Conservation (phyloP, 2,113 vertebrate genomes). For the Rana temporaria region DNA sequence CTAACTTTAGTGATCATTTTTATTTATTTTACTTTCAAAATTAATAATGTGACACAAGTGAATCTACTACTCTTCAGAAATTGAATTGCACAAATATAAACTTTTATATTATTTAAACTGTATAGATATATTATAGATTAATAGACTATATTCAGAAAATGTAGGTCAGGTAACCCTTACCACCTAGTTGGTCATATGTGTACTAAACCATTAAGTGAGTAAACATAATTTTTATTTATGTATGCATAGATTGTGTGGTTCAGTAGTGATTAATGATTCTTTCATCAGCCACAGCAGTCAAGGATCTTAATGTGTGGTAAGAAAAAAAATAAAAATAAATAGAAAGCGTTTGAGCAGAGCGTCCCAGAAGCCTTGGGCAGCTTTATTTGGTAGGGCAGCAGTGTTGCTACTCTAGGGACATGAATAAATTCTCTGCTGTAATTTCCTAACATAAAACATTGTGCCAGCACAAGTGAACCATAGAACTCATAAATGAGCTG, state of each 20-base stretch:
- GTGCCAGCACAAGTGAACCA: conserved; percentile 51
- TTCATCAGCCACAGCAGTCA: conserved; percentile 40
- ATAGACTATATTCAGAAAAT: too few relatives aligned
- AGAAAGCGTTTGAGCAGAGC: conserved; percentile 14
- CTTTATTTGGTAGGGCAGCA: conserved; percentile 32
- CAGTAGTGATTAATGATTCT: conserved; percentile 45
- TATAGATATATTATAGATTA: too few relatives aligned
- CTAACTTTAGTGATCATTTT: too few relatives aligned
- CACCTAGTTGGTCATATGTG: neutral
- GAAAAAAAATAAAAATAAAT: conserved; percentile 11
- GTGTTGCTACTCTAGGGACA: conserved; percentile 34
- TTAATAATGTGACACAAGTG: too few relatives aligned
- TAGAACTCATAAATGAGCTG: conserved; percentile 47
- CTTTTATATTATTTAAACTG: too few relatives aligned
- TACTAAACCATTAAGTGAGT: conserved; percentile 30
- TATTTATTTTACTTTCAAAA: too few relatives aligned
- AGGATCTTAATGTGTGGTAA: conserved; percentile 49
- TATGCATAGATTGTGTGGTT: conserved; percentile 35
- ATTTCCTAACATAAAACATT: conserved; percentile 47
- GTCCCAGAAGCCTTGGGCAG: conserved; percentile 42
- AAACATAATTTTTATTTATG: conserved; percentile 48
- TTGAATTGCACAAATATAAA: too few relatives aligned
- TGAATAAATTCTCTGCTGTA: conserved; percentile 47
- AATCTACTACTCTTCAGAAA: too few relatives aligned
- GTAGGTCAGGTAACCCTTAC: neutral